phyloP scores from a whole-genome alignment of 2,797 vertebrate genomes.

The Acanthornis magna region DNA sequence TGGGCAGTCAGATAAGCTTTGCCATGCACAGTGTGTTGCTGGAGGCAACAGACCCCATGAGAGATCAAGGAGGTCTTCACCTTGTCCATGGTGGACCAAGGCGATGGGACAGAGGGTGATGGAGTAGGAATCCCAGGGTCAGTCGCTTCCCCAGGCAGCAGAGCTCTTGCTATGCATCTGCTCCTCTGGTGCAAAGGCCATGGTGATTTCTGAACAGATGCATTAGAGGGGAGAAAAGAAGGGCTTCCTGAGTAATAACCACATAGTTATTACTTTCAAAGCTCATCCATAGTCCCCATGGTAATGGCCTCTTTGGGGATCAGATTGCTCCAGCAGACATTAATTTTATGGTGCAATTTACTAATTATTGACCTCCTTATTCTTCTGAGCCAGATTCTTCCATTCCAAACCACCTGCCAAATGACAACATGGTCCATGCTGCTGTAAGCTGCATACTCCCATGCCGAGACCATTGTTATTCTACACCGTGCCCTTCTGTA shows the following conservation, averaged over 20 bases:
- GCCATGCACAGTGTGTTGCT: not conserved
- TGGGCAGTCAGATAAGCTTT: not conserved
- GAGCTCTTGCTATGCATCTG: not conserved
- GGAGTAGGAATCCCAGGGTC: not conserved
- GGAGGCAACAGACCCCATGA: not conserved
- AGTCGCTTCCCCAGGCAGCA: not conserved
- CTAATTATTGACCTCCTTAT: constrained; percentile 57
- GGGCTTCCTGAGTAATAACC: constrained; percentile 31
- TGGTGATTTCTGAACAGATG: constrained; percentile 12
- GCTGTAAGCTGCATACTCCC: not conserved
- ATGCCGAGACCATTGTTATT: not conserved
- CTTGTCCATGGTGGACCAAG: not conserved
- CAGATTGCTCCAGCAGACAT: constrained; percentile 30
- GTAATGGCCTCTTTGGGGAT: constrained; percentile 33
- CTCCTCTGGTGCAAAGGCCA: not conserved
- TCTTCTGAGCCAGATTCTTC: constrained; percentile 47
- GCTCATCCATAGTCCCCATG: constrained; percentile 22
- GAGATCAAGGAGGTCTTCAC: not conserved
- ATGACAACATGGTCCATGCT: not conserved
- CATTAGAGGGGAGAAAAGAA: not conserved
- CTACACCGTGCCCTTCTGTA: constrained; percentile 11
- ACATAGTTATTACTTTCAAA: constrained; percentile 43
- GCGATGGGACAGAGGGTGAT: not conserved
- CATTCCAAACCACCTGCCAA: constrained; percentile 44
- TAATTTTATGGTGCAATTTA: constrained; percentile 62